Evolutionary conservation across 2,888 invertebrate genomes (phyloP), one percentile per base, ranked within the genome.

Genomic region (Heliconius aoede): DNA sequence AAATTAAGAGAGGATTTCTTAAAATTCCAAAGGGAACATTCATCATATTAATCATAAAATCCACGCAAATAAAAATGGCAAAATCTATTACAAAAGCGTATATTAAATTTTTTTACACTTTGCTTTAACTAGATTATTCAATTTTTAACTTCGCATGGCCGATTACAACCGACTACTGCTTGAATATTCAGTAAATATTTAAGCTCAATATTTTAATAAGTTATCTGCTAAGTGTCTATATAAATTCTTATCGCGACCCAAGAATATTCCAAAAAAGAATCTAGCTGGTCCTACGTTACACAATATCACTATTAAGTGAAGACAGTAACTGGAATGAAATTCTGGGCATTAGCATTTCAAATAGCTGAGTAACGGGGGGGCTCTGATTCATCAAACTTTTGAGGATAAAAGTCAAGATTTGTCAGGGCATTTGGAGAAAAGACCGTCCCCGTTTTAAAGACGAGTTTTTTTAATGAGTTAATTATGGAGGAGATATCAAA

Each of bases 321-420:
- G 78, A 75, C 81, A 83, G 86, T 86, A 85, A 87, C 86, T 87
- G 82, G 81, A 85, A 85, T 85, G 85, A 84, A 85, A 87, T 87
- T 85, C 84, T 83, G 82, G 78, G 83, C 83, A 88, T 89, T 89
- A 88, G 87, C 86, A 88, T 89, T 88, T 86, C 86, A 74, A 77
- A 77, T 65, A 69, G 64, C 61, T 72, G 51, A 46, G 68, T 11
- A 68, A 72, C 62, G 64, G 55, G 64, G 80, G 83, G 83, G 80
- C 77, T 78, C 80, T 80, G 78, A 78, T 79, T 80, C 80, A 79
- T 80, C 79, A 80, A 79, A 76, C 64, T 78, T 73, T 71, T 24
- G 28, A 58, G 73, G 73, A 78, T 79, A 77, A 77, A 76, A 72
- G 76, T 72, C 75, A 62, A 75, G 64, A 74, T 65, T 80, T 76